phyloP scores from a whole-genome alignment of 2,797 vertebrate genomes.

The Amphiprion clarkii region DNA sequence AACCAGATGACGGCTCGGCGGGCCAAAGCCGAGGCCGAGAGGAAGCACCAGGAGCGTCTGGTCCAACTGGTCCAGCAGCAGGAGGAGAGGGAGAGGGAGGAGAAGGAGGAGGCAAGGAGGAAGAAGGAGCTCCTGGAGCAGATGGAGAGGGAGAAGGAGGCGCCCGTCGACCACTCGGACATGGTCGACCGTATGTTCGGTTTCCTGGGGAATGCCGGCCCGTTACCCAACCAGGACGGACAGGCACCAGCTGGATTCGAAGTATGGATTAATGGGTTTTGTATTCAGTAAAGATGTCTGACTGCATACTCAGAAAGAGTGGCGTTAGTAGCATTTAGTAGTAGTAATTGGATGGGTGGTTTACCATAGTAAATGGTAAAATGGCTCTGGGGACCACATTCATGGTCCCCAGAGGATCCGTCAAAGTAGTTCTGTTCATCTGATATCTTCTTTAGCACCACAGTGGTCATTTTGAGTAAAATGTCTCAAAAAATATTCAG shows the following conservation, averaged over 20 bases:
- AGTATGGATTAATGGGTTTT: constrained; percentile 67
- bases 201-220: constrained; percentile 89
- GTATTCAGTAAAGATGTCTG: not conserved
- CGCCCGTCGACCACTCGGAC: constrained; percentile 93
- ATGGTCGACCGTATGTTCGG: constrained; percentile 98
- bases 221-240: constrained; percentile 91
- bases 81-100: constrained; percentile 88
- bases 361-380: too few species aligned
- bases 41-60: constrained; percentile 91
- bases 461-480: too few species aligned
- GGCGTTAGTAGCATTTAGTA: too few species aligned
- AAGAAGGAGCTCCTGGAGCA: constrained; percentile 93
- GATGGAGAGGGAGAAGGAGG: constrained; percentile 90
- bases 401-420: too few species aligned
- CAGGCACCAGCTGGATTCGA: constrained; percentile 92
- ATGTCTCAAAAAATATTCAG: too few species aligned
- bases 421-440: too few species aligned
- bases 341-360: too few species aligned
- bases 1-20: constrained; percentile 94
- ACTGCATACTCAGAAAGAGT: not conserved
- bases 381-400: too few species aligned
- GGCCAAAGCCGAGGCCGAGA: constrained; percentile 91
- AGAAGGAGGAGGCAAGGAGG: constrained; percentile 87
- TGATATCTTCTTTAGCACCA: too few species aligned
- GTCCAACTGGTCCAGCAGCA: constrained; percentile 88